These are phyloP conservation scores for Palythoa heliodiscus DNA, from an alignment of 92 coral and sea anemone species.

Conservation along the genomic window DNA sequence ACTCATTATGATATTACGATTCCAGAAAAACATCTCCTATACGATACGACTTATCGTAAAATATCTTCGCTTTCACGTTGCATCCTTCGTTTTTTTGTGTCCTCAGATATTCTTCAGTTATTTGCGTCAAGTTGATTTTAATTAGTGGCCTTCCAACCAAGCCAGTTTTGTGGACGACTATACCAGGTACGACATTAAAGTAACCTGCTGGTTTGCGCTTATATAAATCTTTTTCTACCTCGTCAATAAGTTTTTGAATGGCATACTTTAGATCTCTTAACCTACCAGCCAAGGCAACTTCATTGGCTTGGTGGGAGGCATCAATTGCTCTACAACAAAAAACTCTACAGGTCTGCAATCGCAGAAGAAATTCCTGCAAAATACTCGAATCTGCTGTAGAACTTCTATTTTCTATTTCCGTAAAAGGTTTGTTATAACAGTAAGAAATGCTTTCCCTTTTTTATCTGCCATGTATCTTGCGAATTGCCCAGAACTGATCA, in stretches of 20 bases:
- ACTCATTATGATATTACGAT: too few species aligned
- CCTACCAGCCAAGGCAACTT: not conserved
- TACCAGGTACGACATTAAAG: too few species aligned
- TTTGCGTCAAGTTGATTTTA: too few species aligned
- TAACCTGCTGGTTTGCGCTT: too few species aligned
- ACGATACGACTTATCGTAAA: too few species aligned
- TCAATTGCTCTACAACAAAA: not conserved
- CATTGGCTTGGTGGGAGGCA: not conserved
- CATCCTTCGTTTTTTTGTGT: too few species aligned
- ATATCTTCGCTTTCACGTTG: too few species aligned
- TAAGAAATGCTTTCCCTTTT: slow-evolving; percentile 14
- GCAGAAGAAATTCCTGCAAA: slow-evolving; percentile 15
- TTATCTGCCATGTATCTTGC: not conserved
- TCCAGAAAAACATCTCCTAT: too few species aligned
- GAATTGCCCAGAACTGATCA: too few species aligned
- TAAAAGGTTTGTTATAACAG: not conserved
- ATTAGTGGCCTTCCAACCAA: too few species aligned
- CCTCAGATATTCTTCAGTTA: too few species aligned
- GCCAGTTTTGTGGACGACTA: too few species aligned
- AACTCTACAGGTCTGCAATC: slow-evolving; percentile 10
- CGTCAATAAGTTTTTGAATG: slow-evolving; percentile 12
- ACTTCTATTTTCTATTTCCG: not conserved
- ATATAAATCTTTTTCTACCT: not conserved
- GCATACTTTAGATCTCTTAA: not conserved
- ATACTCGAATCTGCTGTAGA: not conserved